phyloP scores from a whole-genome alignment of 2,797 vertebrate genomes.

The Micropoecilia bifurca region DNA sequence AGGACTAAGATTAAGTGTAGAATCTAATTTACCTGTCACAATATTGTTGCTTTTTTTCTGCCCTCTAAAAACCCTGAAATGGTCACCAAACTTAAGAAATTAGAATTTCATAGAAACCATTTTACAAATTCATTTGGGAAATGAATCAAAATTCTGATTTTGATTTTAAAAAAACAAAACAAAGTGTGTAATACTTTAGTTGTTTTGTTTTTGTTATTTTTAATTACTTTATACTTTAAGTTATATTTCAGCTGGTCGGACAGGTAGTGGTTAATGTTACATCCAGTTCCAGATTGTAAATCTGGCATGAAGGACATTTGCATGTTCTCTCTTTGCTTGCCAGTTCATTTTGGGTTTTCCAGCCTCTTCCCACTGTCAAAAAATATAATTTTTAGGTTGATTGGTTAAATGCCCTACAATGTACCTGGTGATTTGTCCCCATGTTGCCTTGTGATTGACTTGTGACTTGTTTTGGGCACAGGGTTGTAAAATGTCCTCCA shows the following conservation, averaged over 20 bases:
- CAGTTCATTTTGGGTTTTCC: background rate
- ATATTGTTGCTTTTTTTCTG: background rate
- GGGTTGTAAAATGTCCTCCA: background rate
- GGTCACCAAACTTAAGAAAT: background rate
- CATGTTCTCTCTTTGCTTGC: background rate
- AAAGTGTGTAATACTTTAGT: background rate
- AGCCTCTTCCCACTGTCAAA: background rate
- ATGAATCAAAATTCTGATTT: too few relatives aligned
- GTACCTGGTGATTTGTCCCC: background rate
- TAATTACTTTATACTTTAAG: background rate
- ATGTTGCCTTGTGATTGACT: background rate
- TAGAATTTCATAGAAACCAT: background rate
- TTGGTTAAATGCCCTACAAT: background rate
- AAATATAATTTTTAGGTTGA: background rate
- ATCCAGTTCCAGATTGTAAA: background rate
- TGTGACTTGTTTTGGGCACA: background rate
- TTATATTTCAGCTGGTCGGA: background rate
- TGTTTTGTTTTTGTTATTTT: background rate
- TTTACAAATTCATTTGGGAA: background rate
- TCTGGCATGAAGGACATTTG: background rate
- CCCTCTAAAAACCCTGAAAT: background rate
- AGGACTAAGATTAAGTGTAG: background rate
- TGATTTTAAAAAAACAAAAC: too few relatives aligned
- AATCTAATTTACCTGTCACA: conserved; percentile 7
- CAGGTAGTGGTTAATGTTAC: background rate